A percentile compares a stretch with the other conserved stretches of the same genome.
These are phyloP conservation scores for Trichonephila clavata DNA, from an alignment of 1,140 invertebrate genomes.

Conservation along the genomic window DNA sequence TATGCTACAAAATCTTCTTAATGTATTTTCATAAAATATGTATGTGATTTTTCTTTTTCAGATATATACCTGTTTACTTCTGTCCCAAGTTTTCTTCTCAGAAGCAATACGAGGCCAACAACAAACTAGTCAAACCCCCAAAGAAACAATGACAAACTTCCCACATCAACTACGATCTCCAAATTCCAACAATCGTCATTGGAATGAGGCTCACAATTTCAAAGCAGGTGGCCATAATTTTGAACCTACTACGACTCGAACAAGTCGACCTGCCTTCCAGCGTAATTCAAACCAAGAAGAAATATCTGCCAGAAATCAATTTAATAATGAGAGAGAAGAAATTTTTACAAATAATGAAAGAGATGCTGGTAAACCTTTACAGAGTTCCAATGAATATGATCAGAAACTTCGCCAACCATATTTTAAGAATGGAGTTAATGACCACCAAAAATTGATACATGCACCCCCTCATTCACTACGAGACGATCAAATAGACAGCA, in stretches of 20 bases:
- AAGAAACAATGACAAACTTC: not conserved
- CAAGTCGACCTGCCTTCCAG: not conserved
- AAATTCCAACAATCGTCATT: not conserved
- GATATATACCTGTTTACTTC: not conserved
- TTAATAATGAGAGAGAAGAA: not conserved
- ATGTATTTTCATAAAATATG: too few relatives aligned
- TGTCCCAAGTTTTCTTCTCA: not conserved
- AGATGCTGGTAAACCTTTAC: not conserved
- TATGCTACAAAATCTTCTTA: too few relatives aligned
- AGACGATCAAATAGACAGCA: not conserved
- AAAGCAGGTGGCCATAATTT: not conserved
- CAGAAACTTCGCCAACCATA: not conserved
- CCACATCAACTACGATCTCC: not conserved
- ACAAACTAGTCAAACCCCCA: constrained; percentile 33
- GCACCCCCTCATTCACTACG: not conserved
- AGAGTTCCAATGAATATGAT: not conserved
- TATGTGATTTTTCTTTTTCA: not conserved
- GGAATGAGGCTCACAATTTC: not conserved
- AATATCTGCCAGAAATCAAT: not conserved
- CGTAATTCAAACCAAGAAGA: not conserved
- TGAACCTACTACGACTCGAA: too few relatives aligned
- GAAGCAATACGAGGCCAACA: not conserved
- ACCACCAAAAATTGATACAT: not conserved
- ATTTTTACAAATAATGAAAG: not conserved
- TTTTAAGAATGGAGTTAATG: not conserved